A percentile compares a stretch with the other conserved stretches of the same genome.
Conservation (phyloP, 2,113 vertebrate species). For the Pithys albifrons region DNA sequence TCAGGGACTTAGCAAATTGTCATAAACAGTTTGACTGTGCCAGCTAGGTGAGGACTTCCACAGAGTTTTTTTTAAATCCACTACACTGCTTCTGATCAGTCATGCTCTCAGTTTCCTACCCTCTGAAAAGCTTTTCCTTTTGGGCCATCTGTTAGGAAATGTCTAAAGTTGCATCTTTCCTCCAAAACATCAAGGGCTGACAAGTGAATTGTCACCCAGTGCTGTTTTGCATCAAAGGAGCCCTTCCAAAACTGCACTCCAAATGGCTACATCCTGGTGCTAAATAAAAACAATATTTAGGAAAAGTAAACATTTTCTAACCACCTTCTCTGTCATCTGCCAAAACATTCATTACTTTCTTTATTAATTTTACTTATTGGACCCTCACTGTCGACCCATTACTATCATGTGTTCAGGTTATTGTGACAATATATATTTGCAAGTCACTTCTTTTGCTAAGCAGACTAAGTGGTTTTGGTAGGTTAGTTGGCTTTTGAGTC, state of each 20-base stretch:
- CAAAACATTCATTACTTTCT: slow-evolving; percentile 25
- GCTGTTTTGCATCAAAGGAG: background rate
- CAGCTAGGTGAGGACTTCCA: background rate
- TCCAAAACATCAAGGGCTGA: slow-evolving; percentile 1
- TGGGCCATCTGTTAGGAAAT: background rate
- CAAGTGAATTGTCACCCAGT: background rate
- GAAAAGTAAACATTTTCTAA: slow-evolving; percentile 34
- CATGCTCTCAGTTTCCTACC: background rate
- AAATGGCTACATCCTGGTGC: background rate
- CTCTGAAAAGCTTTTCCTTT: background rate
- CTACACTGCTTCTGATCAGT: background rate
- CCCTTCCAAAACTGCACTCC: background rate
- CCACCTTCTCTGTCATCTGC: slow-evolving; percentile 23
- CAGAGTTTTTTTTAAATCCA: slow-evolving; percentile 11
- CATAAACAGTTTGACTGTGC: background rate
- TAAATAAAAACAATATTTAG: slow-evolving; percentile 50
- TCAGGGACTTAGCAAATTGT: background rate
- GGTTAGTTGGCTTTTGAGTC: background rate
- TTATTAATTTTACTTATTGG: slow-evolving; percentile 47
- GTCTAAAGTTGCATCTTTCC: background rate
- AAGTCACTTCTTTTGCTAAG: slow-evolving; percentile 4
- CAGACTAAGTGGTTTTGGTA: background rate
- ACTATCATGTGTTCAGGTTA: background rate
- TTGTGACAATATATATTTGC: background rate
- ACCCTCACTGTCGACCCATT: background rate